Base-by-base conservation (phyloP, 1,140 invertebrate species). In the Bathynomus jamesi region DNA sequence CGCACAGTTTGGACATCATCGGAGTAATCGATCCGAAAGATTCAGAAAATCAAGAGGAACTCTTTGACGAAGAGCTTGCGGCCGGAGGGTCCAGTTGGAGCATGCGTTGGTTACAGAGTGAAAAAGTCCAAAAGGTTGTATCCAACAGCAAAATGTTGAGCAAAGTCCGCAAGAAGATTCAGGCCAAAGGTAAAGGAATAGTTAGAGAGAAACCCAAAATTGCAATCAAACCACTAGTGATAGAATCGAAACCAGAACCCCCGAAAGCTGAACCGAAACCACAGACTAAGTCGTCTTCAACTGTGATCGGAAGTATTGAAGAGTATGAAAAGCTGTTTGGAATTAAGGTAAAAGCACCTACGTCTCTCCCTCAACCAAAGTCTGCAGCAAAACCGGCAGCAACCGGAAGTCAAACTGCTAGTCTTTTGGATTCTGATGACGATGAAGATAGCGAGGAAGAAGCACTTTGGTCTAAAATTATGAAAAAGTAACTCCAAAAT, bases 121-220 rank as follows among this genome's bases (percentile, higher is more conserved):
- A 80, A 62, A 80, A 78, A 61, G 79, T 81, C 3, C 79, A 80
- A 60, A 79, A 79, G 27, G 76, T 80, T 11, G 79, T 80, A 5
- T 78, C 78, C 10, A 76, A 78, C 30, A 80, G 75, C 60, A 79
- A 79, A 69, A 79, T 79, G 76, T 64, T 74, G 24, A 79, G 79
- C 25, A 72, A 76, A 46, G 71, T 81, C 27, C 72, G 79, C n/a
- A 79, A 75, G 67, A 78, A 80, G 61, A 74, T 80, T 13, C 78
- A 78, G 31, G 63, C 28, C n/a, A 77, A 76, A 60, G 72, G 70
- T 4, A 63, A 63, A 25, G 61, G 27, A 10, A 75, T 71, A 21
- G 69, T 46, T 4, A 73, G 63, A 17, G 40, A 61, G 13, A 60
- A 53, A 28, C n/a, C 46, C 62, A 69, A 78, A 28, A 30, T 61